Evolutionary conservation across 1,140 invertebrate genomes (phyloP), one percentile per base, ranked within the genome.

Genomic region (Macrostomum lignano): DNA sequence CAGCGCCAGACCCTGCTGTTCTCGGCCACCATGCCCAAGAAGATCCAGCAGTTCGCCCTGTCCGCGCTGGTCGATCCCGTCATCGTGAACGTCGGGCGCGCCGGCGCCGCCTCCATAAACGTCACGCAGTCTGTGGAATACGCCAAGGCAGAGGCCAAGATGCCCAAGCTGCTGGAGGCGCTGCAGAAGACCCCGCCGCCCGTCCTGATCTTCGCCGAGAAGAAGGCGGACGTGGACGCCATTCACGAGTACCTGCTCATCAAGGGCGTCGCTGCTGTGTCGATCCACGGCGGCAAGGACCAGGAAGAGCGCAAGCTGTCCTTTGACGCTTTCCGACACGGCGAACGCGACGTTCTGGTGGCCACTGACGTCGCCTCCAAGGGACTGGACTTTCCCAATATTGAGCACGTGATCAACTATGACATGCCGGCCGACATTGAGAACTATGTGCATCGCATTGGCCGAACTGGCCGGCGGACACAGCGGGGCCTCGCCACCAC

Each of bases 391-490:
- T 96, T 98, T 61, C 70, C 75, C 2, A 72, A 86, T 44, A 81
- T 98, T 34, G 78, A 94, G 49, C 91, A 98, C 59, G 88, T 98
- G 11, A 88, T 98, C 20, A 98, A 98, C 60, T 98, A 86, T 52
- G 91, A 98, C 49, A 94, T 98, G 86, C 88, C 88, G 0, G 84
- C 93, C 46, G 88, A 98, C 49, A 91, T 98, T 29, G 88, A 98
- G 64, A 96, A 96, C 63, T 98, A 98, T 66, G 84, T 96, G 17
- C 88, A 96, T 63, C 65, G 88, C 40, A 96, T 96, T 53, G 91
- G 88, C 39, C 67, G 88, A 55, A 96, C 88, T 2, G 88, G 88
- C 30, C 67, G 88, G 19, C 76, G 75, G 7, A 78, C 73, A 0
- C 73, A 73, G 33, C 73, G 68, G 35, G 88, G 88, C 10, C 63